Evolutionary conservation across 1,140 invertebrate species (phyloP), one percentile per base, ranked within the genome.

Genomic region (Heterodera schachtii): DNA sequence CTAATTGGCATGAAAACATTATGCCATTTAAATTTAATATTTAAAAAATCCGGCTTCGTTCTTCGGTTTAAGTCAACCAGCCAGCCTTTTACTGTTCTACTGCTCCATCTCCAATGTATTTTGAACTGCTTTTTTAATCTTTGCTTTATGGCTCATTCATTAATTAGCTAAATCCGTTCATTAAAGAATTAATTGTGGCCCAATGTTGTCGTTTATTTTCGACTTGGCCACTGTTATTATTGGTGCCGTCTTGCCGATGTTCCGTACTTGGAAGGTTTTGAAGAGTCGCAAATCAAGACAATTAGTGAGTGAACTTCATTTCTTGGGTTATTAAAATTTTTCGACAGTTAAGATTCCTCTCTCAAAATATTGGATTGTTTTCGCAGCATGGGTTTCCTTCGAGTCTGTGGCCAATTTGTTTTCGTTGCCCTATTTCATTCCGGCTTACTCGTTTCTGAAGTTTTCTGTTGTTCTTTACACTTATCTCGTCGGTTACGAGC

Each of bases 301-400:
- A 9, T 79, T 80, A 11, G 78, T 80, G 6, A 80, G 73, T 75
- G 31, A n/a, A 19, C 13, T 78, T 78, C 73, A 4, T 57, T 9
- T 79, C 31, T 74, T 75, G 3, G 7, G 47, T 31, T 21, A n/a
- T 7, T 80, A 9, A 31, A 31, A 5, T 44, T 80, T 80, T 64
- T 8, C 7, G 16, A 31, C 31, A 5, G 9, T 80, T 79, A 46
- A 80, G 78, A 75, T 80, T 79, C 78, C 78, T 9, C 46, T 76
- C 43, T 69, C 78, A n/a, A 80, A 80, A 44, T 80, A 80, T 80
- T 80, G 78, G 78, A 80, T 75, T 49, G 78, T 80, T 21, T 80
- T 80, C 74, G 78, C 69, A 16, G 13, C 79, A 13, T 64, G 73
- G 66, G 79, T 75, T 31, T 47, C 79, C 46, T 16, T 80, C 16